Conservation (phyloP, 2,113 vertebrate species). For the Zingel zingel region DNA sequence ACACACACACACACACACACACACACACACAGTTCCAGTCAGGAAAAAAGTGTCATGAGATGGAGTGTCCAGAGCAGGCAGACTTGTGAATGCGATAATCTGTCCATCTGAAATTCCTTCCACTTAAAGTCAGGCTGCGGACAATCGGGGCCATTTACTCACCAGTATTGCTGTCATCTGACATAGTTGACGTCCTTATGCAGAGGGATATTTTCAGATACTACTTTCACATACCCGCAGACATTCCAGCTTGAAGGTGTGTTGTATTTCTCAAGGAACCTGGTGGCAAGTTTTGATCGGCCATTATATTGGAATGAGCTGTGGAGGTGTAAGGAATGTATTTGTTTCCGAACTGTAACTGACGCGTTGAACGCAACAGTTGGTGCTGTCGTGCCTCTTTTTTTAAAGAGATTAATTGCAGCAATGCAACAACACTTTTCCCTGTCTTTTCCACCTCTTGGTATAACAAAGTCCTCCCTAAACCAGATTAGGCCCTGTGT, state of each 20-base stretch:
- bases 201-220: slow-evolving; percentile 69
- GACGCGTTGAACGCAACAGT: slow-evolving; percentile 1
- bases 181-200: slow-evolving; percentile 67
- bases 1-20: slow-evolving; percentile 14
- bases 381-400: slow-evolving; percentile 4
- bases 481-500: slow-evolving; percentile 36
- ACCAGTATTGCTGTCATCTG: slow-evolving; percentile 79
- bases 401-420: slow-evolving; percentile 38
- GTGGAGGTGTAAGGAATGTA: slow-evolving; percentile 34
- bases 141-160: slow-evolving; percentile 80
- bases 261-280: slow-evolving; percentile 23
- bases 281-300: slow-evolving; percentile 17
- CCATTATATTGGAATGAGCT: slow-evolving; percentile 33
- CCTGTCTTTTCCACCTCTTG: slow-evolving; percentile 49
- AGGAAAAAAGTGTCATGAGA: slow-evolving; percentile 71
- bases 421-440: slow-evolving; percentile 23
- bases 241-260: slow-evolving; percentile 67
- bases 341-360: background rate
- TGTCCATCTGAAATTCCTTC: slow-evolving; percentile 80
- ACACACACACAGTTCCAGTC: slow-evolving; percentile 31
- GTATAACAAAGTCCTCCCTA: background rate
- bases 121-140: slow-evolving; percentile 75
- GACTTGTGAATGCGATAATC: slow-evolving; percentile 74
- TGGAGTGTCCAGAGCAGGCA: slow-evolving; percentile 64
- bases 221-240: slow-evolving; percentile 37